These are phyloP conservation scores for Anthophora plumipes DNA, from an alignment of 2,888 invertebrate species.

Conservation along the genomic window DNA sequence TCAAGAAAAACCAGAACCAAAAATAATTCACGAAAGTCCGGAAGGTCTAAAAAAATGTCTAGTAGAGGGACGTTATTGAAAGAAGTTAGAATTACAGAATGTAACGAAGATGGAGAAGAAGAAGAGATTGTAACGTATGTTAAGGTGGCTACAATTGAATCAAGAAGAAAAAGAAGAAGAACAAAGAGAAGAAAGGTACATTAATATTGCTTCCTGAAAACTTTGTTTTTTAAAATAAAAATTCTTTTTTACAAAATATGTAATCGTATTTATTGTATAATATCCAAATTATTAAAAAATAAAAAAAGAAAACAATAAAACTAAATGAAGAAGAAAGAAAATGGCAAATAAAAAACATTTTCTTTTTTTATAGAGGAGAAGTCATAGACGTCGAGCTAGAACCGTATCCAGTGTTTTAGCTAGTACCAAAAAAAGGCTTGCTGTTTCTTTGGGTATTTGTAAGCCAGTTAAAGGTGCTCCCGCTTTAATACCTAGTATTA, in stretches of 20 bases:
- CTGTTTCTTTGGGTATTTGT: slow-evolving; percentile 85
- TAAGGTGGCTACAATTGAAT: slow-evolving; percentile 69
- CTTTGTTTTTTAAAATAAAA: slow-evolving; percentile 15
- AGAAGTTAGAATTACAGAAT: slow-evolving; percentile 81
- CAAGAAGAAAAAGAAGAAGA: slow-evolving; percentile 64
- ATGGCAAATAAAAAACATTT: slow-evolving; percentile 33
- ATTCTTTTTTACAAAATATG: slow-evolving; percentile 19
- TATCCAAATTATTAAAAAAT: slow-evolving; percentile 9
- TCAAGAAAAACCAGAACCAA: slow-evolving; percentile 25
- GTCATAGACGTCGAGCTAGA: slow-evolving; percentile 66
- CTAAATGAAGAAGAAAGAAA: background rate
- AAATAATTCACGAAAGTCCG: slow-evolving; percentile 36
- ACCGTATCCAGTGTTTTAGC: slow-evolving; percentile 74
- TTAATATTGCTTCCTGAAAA: slow-evolving; percentile 3
- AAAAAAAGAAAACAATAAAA: background rate
- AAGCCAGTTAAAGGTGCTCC: slow-evolving; percentile 62
- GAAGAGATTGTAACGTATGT: slow-evolving; percentile 81
- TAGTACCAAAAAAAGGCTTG: slow-evolving; percentile 84
- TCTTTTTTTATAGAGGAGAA: slow-evolving; percentile 77
- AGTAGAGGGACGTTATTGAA: slow-evolving; percentile 65
- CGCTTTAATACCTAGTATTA: slow-evolving; percentile 68
- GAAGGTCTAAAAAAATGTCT: slow-evolving; percentile 29
- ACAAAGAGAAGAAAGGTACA: slow-evolving; percentile 53
- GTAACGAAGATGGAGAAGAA: slow-evolving; percentile 80
- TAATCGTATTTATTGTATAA: slow-evolving; percentile 27